Conservation (phyloP, 2,113 vertebrate genomes). For the Diadophis punctatus region DNA sequence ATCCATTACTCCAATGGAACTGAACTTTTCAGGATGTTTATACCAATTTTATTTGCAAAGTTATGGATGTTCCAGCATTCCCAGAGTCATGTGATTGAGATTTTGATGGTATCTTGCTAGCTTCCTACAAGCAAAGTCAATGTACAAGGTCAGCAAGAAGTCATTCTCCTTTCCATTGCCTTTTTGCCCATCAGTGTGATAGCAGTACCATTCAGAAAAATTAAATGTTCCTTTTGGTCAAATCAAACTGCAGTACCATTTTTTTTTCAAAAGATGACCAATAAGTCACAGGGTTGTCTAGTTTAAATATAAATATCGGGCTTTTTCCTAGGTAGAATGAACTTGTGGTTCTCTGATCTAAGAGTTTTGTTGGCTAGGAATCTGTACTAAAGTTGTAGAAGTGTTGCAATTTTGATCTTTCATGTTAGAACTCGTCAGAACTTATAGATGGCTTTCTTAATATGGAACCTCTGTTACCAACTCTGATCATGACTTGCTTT, state of each 20-base stretch:
- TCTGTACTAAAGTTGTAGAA: neutral
- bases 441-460: neutral
- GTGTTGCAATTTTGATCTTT: neutral
- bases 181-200: neutral
- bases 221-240: neutral
- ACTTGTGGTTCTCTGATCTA: neutral
- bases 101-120: too few species aligned
- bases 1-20: too few species aligned
- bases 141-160: too few species aligned
- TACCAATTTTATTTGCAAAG: too few species aligned
- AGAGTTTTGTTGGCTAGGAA: neutral
- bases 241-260: neutral
- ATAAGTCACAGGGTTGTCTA: neutral
- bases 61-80: too few species aligned
- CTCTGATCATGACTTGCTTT: neutral
- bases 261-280: neutral
- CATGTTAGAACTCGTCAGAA: neutral
- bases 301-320: neutral
- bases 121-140: too few species aligned
- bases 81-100: too few species aligned
- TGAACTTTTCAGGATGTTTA: too few species aligned
- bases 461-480: neutral
- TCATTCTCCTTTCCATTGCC: neutral
- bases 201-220: neutral
- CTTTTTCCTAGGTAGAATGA: neutral